Evolutionary conservation across 2,797 vertebrate genomes (phyloP).

Genomic region (Danio tinwini): DNA sequence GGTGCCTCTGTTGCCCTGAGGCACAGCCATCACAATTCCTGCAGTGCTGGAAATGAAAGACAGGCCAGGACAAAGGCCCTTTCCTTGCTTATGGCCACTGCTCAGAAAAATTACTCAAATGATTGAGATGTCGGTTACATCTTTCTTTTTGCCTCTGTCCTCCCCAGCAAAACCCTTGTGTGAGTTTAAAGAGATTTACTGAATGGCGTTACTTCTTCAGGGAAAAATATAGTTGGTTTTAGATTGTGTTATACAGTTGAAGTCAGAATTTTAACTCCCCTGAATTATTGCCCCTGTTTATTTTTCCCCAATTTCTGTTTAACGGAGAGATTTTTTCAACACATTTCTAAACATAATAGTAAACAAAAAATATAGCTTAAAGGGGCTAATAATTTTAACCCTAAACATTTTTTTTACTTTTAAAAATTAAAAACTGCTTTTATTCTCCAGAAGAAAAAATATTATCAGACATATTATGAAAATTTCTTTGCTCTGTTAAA

Average conservation of each 20-base stretch:
- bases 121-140: conserved; percentile 68
- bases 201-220: not conserved
- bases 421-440: too few species aligned
- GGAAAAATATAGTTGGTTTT: not conserved
- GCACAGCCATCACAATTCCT: conserved; percentile 82
- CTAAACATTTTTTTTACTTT: too few species aligned
- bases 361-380: too few species aligned
- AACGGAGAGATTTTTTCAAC: too few species aligned
- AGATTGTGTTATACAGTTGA: not conserved
- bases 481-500: too few species aligned
- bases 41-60: conserved; percentile 80
- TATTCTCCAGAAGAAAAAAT: too few species aligned
- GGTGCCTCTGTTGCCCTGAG: conserved; percentile 82
- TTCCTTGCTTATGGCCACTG: conserved; percentile 76
- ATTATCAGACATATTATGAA: too few species aligned
- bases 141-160: conserved; percentile 54
- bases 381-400: too few species aligned
- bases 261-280: too few species aligned
- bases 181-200: conserved; percentile 23
- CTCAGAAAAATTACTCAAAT: conserved; percentile 77
- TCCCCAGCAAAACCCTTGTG: conserved; percentile 59
- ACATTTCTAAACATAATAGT: too few species aligned
- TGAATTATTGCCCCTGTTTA: too few species aligned
- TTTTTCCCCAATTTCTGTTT: too few species aligned
- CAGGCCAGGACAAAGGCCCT: conserved; percentile 79